Conservation (phyloP, 2,113 vertebrate species). For the Syrrhaptes paradoxus region DNA sequence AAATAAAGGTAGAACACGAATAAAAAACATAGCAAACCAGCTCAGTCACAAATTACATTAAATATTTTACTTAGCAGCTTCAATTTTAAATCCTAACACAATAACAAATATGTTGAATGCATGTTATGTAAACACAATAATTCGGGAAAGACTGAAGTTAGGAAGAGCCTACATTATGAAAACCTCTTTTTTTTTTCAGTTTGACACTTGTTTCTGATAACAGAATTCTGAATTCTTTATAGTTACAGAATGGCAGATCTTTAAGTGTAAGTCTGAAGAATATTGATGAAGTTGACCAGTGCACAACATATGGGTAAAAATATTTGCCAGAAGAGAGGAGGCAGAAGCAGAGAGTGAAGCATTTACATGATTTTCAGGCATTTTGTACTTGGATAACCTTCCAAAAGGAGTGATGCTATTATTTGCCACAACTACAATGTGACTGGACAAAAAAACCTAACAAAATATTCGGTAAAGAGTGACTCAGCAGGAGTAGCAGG, state of each 20-base stretch:
- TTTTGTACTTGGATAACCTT: neutral
- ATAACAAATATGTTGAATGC: neutral
- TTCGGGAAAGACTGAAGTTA: neutral
- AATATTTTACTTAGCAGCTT: neutral
- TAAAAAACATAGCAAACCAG: neutral
- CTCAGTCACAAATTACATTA: neutral
- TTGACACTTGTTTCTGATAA: neutral
- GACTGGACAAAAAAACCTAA: neutral
- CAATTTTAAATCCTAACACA: neutral
- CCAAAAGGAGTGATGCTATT: neutral
- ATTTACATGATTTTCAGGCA: neutral
- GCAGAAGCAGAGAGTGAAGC: neutral
- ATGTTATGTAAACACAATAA: neutral
- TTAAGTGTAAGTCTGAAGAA: neutral
- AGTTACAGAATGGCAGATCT: neutral
- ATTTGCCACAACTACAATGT: neutral
- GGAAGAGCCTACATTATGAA: neutral
- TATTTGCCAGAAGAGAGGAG: neutral
- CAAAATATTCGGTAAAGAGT: neutral
- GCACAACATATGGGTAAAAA: neutral
- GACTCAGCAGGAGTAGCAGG: neutral
- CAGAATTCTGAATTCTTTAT: neutral
- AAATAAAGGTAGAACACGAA: neutral
- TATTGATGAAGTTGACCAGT: neutral
- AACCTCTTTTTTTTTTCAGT: neutral